Evolutionary conservation across 2,797 vertebrate genomes (phyloP).

Genomic region (Hyperoplus immaculatus): DNA sequence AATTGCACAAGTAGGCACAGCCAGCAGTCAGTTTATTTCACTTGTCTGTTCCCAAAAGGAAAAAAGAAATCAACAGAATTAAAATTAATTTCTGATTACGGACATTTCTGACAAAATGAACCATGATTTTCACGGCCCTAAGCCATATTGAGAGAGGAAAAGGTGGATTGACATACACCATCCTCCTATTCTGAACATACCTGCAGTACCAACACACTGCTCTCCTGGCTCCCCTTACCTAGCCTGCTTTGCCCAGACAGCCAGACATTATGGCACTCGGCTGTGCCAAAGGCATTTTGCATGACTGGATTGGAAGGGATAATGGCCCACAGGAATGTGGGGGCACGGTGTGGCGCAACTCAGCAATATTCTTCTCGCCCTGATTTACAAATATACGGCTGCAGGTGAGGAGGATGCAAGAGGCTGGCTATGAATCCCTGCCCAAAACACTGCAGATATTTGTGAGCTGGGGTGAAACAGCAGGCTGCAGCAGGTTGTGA

Average conservation of each 20-base stretch:
- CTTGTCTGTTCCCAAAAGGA: background rate
- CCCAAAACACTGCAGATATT: slow-evolving; percentile 27
- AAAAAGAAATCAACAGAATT: background rate
- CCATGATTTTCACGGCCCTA: background rate
- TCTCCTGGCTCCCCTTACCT: slow-evolving; percentile 9
- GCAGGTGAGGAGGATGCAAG: slow-evolving; percentile 19
- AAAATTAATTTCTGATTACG: background rate
- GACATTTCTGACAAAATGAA: background rate
- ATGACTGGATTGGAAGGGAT: slow-evolving; percentile 76
- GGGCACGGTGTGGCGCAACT: slow-evolving; percentile 56
- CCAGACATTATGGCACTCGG: slow-evolving; percentile 68
- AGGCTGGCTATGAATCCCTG: slow-evolving; percentile 31
- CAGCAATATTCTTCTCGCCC: slow-evolving; percentile 59
- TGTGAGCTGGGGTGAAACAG: slow-evolving; percentile 16
- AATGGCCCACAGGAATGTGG: slow-evolving; percentile 77
- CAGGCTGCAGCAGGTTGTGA: slow-evolving; percentile 26
- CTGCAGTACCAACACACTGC: slow-evolving; percentile 21
- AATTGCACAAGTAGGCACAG: background rate
- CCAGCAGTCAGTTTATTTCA: background rate
- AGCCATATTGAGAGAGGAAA: background rate
- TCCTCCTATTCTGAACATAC: slow-evolving; percentile 20
- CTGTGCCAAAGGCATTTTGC: slow-evolving; percentile 77
- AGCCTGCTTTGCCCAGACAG: slow-evolving; percentile 50
- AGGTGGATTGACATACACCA: background rate
- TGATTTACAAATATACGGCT: slow-evolving; percentile 59